Evolutionary conservation across 2,113 vertebrate genomes (phyloP).

Genomic region (Zapus hudsonius): DNA sequence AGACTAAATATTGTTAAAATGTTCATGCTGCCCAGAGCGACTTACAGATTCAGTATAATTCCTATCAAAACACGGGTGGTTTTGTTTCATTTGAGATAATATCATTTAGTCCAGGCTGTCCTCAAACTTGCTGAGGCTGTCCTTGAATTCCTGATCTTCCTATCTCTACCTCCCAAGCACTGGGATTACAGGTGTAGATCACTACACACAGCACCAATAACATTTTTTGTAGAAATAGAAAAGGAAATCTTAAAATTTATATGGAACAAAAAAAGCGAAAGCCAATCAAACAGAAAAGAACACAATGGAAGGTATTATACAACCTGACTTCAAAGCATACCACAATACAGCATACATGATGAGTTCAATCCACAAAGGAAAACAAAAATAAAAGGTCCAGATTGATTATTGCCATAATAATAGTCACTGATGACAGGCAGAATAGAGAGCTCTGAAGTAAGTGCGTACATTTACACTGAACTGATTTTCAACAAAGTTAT

Average conservation of each 20-base stretch:
- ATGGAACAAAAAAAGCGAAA: neutral
- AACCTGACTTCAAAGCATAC: neutral
- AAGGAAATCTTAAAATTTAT: neutral
- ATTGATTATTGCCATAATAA: neutral
- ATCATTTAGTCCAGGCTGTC: too few relatives aligned
- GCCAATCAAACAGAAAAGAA: neutral
- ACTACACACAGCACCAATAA: too few relatives aligned
- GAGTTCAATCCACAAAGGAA: neutral
- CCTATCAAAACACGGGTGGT: neutral
- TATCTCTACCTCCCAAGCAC: too few relatives aligned
- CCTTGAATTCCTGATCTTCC: too few relatives aligned
- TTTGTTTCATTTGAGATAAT: too few relatives aligned
- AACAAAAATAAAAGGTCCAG: neutral
- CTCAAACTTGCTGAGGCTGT: too few relatives aligned
- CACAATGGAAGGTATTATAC: neutral
- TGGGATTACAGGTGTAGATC: too few relatives aligned
- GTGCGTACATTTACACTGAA: neutral
- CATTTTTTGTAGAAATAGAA: too few relatives aligned
- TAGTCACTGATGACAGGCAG: neutral
- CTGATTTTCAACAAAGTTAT: neutral
- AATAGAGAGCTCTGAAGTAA: neutral
- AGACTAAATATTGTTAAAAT: too few relatives aligned
- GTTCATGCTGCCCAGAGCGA: neutral
- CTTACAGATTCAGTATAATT: neutral
- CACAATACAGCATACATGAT: neutral